Base-by-base conservation (phyloP, 2,888 invertebrate genomes). In the Agapostemon virescens region DNA sequence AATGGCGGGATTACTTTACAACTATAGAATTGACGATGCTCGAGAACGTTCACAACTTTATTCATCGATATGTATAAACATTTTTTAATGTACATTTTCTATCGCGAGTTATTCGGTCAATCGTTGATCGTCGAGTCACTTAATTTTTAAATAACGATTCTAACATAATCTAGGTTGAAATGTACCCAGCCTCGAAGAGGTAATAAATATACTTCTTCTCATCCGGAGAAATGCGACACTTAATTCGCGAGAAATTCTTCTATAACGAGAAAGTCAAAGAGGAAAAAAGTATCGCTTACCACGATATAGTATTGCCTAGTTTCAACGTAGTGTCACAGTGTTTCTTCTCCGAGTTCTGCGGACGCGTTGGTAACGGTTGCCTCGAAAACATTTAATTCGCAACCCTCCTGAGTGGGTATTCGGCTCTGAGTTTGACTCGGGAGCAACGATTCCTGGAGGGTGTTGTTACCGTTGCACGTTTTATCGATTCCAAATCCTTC, bases 381-480 rank as follows among this genome's bases (percentile, higher is more conserved):
- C 52, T 91, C 90, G 73, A 92, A 76, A 9, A 88, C 88, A 77
- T 92, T 90, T 88, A 91, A 88, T 84, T 92, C 91, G 79, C 85
- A 89, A 52, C 84, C 88, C 40, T 89, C 89, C 66, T 75, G 83
- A 75, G 87, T 89, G 69, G 87, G 87, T 55, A 74, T 82, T 36
- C 66, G 90, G n/a, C 84, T 61, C 49, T 64, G 80, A 13, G 85
- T 79, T 23, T 88, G 87, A 63, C 87, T 87, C 6, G 94, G 94
- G 78, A 95, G 91, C 85, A 95, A 92, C 55, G 95, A 95, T 90
- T 96, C 95, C 89, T 96, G 96, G 86, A 95, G 94, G 1, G 96
- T 96, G 86, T 96, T 96, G 87, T 95, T 96, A 2, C 96, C 96
- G 88, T 96, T 97, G 92, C 96, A 96, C 73, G 96, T 95, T 88